A percentile compares a stretch with the other conserved stretches of the same genome.
Evolutionary conservation across 2,113 vertebrate genomes (phyloP).

Genomic region (Cololabis saira): DNA sequence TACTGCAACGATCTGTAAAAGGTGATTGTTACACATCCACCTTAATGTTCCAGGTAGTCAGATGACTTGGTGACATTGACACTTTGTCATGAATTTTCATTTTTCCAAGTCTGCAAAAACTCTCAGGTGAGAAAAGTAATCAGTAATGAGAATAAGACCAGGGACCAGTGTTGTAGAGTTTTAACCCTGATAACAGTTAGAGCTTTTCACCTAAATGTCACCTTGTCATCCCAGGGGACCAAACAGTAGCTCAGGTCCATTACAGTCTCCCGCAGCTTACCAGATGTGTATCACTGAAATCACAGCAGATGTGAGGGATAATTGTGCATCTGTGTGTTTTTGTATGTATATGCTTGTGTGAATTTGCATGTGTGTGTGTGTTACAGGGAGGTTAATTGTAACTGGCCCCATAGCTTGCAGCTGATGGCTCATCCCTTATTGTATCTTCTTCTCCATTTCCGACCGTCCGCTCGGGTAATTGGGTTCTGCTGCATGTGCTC

Average conservation of each 20-base stretch:
- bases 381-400: constrained; percentile 70
- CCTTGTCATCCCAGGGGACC: constrained; percentile 11
- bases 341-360: constrained; percentile 12
- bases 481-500: constrained; percentile 63
- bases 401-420: constrained; percentile 61
- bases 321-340: background rate
- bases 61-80: too few relatives aligned
- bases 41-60: too few relatives aligned
- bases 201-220: constrained; percentile 31
- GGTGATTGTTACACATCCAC: too few relatives aligned
- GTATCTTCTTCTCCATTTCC: constrained; percentile 69
- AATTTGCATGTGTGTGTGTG: constrained; percentile 37
- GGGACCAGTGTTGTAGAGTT: background rate
- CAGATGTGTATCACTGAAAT: constrained; percentile 27
- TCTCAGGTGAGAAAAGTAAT: too few relatives aligned
- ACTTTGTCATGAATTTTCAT: too few relatives aligned
- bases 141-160: background rate
- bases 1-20: too few relatives aligned
- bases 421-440: constrained; percentile 63
- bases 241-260: constrained; percentile 16
- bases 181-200: constrained; percentile 5
- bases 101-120: too few relatives aligned
- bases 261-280: constrained; percentile 19
- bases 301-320: constrained; percentile 31
- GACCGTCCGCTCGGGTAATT: constrained; percentile 70